Evolutionary conservation across 2,888 invertebrate genomes (phyloP), one percentile per base, ranked within the genome.

Genomic region (Anodontia alba): DNA sequence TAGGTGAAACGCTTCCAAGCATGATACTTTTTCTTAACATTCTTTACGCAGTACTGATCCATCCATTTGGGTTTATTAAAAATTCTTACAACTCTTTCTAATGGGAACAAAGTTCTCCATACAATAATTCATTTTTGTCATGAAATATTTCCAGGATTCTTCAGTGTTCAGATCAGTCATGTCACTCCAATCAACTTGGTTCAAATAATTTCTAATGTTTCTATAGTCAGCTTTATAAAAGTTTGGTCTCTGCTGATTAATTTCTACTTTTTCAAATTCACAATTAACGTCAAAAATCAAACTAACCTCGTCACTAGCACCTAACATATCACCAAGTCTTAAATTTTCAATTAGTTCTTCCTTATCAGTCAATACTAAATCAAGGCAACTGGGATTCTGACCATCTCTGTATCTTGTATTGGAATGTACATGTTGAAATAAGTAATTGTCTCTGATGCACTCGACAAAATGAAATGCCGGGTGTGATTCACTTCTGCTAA

Each of bases 1-100:
- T 20, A 66, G 0, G 75, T 66, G 31, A 66, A 75, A 46, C 75
- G 75, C 33, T 75, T 75, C 75, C 75, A 75, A 23, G 75, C 75
- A 33, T 43, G 67, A 43, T 68, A 75, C 23, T 68, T 75, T 31
- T 75, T 75, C 33, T 75, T 68, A 1, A 67, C 43, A 33, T 33
- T 43, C 15, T 51, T 66, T 51, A 70, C 68, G 54, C 69, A 76
- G 12, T 38, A 38, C 38, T 38, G 38, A 12, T 38, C 38, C 38
- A 38, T 38, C 38, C 38, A 38, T 38, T n/a, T 49, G 5, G 38
- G 38, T 38, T 38, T 38, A 8, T 38, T 38, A 38, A 38, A 38
- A 8, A 8, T 38, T 8, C 5, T 12, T 8, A 8, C 12, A 8
- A 12, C 38, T 38, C 26, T 62, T 46, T 29, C 62, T 77, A n/a